phyloP scores from a whole-genome alignment of 2,888 invertebrate species.

The Nomada ruficornis region DNA sequence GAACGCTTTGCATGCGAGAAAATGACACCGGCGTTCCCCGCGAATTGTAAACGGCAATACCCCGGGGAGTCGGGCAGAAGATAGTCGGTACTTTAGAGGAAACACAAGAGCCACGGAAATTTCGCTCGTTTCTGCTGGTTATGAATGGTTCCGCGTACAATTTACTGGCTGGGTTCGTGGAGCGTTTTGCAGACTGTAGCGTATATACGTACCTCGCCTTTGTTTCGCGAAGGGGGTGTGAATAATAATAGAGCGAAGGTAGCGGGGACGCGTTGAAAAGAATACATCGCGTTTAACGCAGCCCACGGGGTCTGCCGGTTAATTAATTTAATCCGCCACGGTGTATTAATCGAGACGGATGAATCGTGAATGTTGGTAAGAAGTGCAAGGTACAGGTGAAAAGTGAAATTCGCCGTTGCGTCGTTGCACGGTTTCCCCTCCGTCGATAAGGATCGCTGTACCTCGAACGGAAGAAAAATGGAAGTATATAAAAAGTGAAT shows the following conservation, averaged over 20 bases:
- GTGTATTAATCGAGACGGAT: too few relatives aligned
- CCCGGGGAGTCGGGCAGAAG: constrained; percentile 38
- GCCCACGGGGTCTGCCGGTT: too few relatives aligned
- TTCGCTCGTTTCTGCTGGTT: constrained; percentile 43
- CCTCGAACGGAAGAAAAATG: not conserved
- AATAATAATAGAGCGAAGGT: too few relatives aligned
- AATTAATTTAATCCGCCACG: too few relatives aligned
- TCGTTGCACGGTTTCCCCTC: too few relatives aligned
- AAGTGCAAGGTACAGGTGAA: too few relatives aligned
- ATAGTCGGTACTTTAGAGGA: constrained; percentile 47
- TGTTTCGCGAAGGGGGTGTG: not conserved
- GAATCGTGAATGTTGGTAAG: too few relatives aligned
- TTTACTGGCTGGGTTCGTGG: constrained; percentile 1
- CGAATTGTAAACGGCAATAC: constrained; percentile 50
- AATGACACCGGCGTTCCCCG: constrained; percentile 42
- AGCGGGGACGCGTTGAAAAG: too few relatives aligned
- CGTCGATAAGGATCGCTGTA: too few relatives aligned
- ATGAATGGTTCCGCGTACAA: constrained; percentile 27
- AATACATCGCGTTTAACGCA: too few relatives aligned
- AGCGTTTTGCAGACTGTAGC: not conserved
- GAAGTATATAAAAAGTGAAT: not conserved
- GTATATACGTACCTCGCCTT: not conserved
- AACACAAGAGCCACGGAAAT: constrained; percentile 34
- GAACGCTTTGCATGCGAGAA: constrained; percentile 45
- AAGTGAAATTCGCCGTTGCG: too few relatives aligned